Conservation (phyloP, 1,140 invertebrate genomes). For the Lethrus apterus region DNA sequence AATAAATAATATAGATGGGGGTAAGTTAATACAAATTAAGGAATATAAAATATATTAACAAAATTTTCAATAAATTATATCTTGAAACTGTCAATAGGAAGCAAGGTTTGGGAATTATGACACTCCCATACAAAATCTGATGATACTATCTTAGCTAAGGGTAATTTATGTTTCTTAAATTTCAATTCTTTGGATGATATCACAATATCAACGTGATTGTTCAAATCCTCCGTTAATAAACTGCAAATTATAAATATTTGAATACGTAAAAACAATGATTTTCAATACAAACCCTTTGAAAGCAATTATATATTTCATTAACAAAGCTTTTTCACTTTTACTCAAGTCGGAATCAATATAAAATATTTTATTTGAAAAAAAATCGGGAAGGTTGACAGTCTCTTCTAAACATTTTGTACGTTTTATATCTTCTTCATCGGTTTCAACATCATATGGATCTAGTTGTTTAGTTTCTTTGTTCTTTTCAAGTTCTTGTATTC, state of each 20-base stretch:
- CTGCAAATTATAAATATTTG: neutral
- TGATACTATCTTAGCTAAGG: neutral
- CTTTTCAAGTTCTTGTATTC: slow-evolving; percentile 1
- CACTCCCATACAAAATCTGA: slow-evolving; percentile 9
- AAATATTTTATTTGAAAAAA: slow-evolving; percentile 2
- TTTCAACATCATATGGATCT: slow-evolving; percentile 5
- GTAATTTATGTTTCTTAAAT: neutral
- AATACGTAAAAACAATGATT: neutral
- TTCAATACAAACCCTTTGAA: slow-evolving; percentile 8
- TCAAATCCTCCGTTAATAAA: neutral
- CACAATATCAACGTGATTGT: neutral
- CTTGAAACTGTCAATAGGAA: neutral
- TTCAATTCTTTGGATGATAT: neutral
- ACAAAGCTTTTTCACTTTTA: neutral
- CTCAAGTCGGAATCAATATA: slow-evolving; percentile 11
- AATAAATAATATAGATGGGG: neutral
- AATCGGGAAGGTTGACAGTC: slow-evolving; percentile 3
- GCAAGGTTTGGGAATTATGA: neutral
- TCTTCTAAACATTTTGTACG: neutral
- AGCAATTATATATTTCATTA: slow-evolving; percentile 7
- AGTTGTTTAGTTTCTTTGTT: neutral
- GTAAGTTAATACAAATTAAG: slow-evolving; percentile 3
- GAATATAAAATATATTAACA: slow-evolving; percentile 1
- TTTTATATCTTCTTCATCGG: slow-evolving; percentile 6
- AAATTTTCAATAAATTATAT: slow-evolving; percentile 4